Percentiles rank a stretch among this genome's conserved stretches.
phyloP scores from a whole-genome alignment of 2,888 invertebrate species.

The Nudaria mundana region DNA sequence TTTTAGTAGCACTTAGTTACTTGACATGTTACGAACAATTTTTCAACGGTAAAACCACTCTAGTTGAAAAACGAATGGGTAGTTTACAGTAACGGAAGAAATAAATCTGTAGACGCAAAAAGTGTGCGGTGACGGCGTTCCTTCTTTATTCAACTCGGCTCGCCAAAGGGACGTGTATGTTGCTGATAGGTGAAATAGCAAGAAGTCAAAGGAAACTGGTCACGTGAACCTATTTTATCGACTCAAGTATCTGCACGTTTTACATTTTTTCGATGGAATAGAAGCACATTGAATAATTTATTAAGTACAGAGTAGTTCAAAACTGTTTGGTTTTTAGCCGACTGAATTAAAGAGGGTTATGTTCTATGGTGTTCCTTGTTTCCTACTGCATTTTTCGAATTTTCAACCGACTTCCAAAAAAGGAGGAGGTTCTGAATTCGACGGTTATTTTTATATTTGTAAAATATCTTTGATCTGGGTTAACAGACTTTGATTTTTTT shows the following conservation, averaged over 20 bases:
- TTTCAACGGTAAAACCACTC: conserved; percentile 15
- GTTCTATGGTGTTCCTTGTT: too few species aligned
- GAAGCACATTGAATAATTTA: not conserved
- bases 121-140: conserved; percentile 36
- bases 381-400: too few species aligned
- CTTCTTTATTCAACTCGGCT: conserved; percentile 13
- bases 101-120: conserved; percentile 53
- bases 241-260: conserved; percentile 24
- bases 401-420: too few species aligned
- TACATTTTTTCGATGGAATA: conserved; percentile 39
- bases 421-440: too few species aligned
- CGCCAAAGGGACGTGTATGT: conserved; percentile 22
- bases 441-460: too few species aligned
- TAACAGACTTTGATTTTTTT: too few species aligned
- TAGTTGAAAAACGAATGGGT: conserved; percentile 33
- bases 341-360: too few species aligned
- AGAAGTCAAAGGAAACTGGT: conserved; percentile 35
- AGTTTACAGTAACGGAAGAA: conserved; percentile 45
- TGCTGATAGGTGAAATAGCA: conserved; percentile 41
- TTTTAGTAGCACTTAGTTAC: conserved; percentile 11
- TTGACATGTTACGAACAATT: conserved; percentile 28
- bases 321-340: too few species aligned
- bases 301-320: too few species aligned
- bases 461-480: too few species aligned
- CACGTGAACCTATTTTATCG: conserved; percentile 33